phyloP scores from a whole-genome alignment of 1,140 invertebrate genomes.

The Pantala flavescens region DNA sequence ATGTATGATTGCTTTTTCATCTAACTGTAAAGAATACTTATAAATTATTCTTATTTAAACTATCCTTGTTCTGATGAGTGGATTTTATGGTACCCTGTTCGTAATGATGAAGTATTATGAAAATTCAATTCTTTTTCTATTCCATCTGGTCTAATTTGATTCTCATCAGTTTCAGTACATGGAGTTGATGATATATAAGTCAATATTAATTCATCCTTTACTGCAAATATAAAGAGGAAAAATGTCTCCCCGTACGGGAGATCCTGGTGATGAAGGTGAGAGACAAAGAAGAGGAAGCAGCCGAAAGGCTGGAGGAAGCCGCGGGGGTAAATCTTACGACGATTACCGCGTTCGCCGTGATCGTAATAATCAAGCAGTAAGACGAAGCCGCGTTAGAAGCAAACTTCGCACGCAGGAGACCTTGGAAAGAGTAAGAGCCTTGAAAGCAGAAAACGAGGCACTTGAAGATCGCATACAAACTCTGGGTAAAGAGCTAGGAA shows the following conservation, averaged over 20 bases:
- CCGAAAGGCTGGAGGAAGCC: background rate
- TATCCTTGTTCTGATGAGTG: no score
- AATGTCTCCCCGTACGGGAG: background rate
- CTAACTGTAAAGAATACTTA: no score
- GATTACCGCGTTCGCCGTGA: slow-evolving; percentile 9
- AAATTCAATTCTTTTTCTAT: no score
- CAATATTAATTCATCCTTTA: no score
- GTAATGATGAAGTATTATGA: no score
- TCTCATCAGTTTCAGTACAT: no score
- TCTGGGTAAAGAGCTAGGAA: slow-evolving; percentile 70
- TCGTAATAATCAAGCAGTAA: slow-evolving; percentile 54
- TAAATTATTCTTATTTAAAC: no score
- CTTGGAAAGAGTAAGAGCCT: slow-evolving; percentile 58
- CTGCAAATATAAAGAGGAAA: background rate
- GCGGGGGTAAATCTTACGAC: background rate
- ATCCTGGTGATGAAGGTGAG: background rate
- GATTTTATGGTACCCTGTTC: no score
- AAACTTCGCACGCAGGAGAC: slow-evolving; percentile 74
- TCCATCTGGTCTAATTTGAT: no score
- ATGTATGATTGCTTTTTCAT: no score
- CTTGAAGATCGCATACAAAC: slow-evolving; percentile 78
- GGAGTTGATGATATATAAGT: no score
- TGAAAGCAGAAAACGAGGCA: slow-evolving; percentile 72
- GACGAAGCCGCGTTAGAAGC: slow-evolving; percentile 77
- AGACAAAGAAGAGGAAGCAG: background rate